Evolutionary conservation across 2,113 vertebrate species (phyloP).

Genomic region (Puffinus mauretanicus): DNA sequence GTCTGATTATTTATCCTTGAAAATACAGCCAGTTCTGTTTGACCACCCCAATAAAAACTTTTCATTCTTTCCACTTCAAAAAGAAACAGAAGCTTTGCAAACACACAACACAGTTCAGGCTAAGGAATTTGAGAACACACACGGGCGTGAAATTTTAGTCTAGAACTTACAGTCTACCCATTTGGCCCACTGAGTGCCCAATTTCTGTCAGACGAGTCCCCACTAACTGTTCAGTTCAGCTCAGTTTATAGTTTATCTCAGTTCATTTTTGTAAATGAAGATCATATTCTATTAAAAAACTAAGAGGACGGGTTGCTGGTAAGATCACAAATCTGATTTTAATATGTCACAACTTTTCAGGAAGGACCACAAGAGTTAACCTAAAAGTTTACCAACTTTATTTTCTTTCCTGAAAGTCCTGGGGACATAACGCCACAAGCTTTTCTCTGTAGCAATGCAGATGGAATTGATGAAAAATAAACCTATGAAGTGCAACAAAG

Average conservation of each 20-base stretch:
- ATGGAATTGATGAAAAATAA: not conserved
- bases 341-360: not conserved
- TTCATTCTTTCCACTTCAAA: not conserved
- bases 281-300: not conserved
- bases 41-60: not conserved
- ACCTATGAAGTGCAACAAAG: not conserved
- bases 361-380: not conserved
- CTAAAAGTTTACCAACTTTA: not conserved
- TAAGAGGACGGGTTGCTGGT: not conserved
- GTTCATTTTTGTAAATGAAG: not conserved
- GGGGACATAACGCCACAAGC: not conserved
- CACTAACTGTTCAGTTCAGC: not conserved
- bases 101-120: not conserved
- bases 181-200: not conserved
- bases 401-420: not conserved
- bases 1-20: not conserved
- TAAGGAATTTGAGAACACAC: not conserved
- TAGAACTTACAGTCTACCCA: not conserved
- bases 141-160: not conserved
- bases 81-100: not conserved
- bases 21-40: not conserved
- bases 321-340: not conserved
- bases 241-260: not conserved
- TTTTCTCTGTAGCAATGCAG: not conserved
- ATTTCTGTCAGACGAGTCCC: not conserved